phyloP scores from a whole-genome alignment of 2,797 vertebrate species.

The Arctocebus calabarensis region DNA sequence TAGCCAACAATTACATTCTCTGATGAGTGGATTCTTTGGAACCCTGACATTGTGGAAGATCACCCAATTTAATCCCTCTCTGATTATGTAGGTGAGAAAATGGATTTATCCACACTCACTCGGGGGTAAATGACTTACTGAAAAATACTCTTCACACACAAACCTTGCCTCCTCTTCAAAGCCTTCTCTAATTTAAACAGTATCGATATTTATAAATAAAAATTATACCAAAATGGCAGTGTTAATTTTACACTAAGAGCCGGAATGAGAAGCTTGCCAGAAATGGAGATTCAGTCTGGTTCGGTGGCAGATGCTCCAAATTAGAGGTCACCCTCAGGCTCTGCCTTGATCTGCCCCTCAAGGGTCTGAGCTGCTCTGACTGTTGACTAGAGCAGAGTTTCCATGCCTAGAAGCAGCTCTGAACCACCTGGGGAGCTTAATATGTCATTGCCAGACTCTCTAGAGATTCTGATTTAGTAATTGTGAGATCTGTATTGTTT shows the following conservation, averaged over 20 bases:
- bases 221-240: neutral
- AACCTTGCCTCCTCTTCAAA: neutral
- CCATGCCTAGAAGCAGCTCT: too few relatives aligned
- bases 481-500: too few relatives aligned
- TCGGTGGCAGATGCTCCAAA: neutral
- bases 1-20: too few relatives aligned
- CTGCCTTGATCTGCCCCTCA: too few relatives aligned
- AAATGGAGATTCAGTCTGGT: neutral
- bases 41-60: neutral
- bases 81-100: slow-evolving; percentile 19
- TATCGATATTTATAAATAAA: slow-evolving; percentile 14
- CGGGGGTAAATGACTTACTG: neutral
- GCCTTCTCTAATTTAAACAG: neutral
- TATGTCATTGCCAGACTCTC: too few relatives aligned
- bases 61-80: neutral
- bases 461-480: too few relatives aligned
- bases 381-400: too few relatives aligned
- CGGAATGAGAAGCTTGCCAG: neutral
- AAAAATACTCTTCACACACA: slow-evolving; percentile 9
- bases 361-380: too few relatives aligned
- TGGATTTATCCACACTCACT: neutral
- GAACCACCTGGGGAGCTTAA: too few relatives aligned
- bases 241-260: slow-evolving; percentile 29
- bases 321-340: too few relatives aligned
- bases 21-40: too few relatives aligned